Percentiles rank a stretch among this genome's conserved stretches.
Conservation (phyloP, 2,797 vertebrate species). For the Sparidentex hasta region DNA sequence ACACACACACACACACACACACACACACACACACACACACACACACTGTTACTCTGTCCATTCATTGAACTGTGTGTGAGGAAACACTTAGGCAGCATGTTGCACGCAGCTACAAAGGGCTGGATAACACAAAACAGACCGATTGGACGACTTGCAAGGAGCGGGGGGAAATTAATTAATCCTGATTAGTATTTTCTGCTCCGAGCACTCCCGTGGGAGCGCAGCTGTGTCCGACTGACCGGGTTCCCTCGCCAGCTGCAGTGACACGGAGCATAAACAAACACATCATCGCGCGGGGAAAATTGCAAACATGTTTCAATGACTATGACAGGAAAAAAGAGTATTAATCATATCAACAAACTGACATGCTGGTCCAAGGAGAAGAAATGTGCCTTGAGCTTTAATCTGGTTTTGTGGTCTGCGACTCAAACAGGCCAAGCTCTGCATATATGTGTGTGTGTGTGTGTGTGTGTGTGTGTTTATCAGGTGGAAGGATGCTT, state of each 20-base stretch:
- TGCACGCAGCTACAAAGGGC: constrained; percentile 47
- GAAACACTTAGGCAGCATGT: constrained; percentile 44
- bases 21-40: no score
- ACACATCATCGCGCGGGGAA: constrained; percentile 50
- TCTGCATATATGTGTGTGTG: constrained; percentile 11
- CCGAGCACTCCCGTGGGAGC: constrained; percentile 37
- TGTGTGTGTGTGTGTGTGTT: constrained; percentile 17
- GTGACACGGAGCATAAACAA: constrained; percentile 67
- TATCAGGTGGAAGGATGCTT: constrained; percentile 65
- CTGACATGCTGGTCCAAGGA: constrained; percentile 42
- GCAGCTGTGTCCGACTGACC: constrained; percentile 48
- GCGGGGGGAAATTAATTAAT: constrained; percentile 69
- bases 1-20: no score
- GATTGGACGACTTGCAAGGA: constrained; percentile 48
- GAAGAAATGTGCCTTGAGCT: constrained; percentile 44
- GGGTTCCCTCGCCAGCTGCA: constrained; percentile 51
- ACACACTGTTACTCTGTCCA: constrained; percentile 39
- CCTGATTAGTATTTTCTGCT: constrained; percentile 71
- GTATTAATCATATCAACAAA: constrained; percentile 58
- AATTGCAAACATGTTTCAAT: constrained; percentile 68
- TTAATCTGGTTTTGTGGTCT: constrained; percentile 61
- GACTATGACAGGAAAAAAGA: constrained; percentile 49
- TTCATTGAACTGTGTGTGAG: constrained; percentile 33
- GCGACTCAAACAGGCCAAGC: constrained; percentile 37
- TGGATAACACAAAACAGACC: constrained; percentile 69